Percentiles rank a stretch among this genome's conserved stretches.
These are phyloP conservation scores for Alouatta caraya DNA, from an alignment of 2,797 vertebrate genomes.

Conservation along the genomic window DNA sequence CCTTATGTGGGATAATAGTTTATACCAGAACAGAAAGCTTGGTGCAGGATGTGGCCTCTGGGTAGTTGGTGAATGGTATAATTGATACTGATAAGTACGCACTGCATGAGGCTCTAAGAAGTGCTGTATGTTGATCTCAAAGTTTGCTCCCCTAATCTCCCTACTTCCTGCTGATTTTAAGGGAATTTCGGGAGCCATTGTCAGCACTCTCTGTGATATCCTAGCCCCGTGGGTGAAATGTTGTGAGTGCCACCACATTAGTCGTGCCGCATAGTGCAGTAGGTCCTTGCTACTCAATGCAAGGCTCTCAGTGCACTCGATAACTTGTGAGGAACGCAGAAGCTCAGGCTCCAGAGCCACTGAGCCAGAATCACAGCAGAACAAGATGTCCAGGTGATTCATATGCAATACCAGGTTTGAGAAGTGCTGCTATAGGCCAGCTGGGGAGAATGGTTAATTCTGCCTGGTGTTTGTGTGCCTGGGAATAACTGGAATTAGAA, in stretches of 20 bases:
- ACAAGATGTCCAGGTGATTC: neutral
- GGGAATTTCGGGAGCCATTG: neutral
- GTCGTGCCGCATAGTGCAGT: neutral
- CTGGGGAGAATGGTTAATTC: neutral
- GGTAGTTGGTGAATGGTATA: neutral
- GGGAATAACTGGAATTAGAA: neutral
- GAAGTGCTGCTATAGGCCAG: neutral
- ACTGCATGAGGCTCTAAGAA: neutral
- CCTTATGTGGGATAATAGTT: neutral
- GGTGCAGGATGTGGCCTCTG: neutral
- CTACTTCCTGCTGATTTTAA: neutral
- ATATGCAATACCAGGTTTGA: neutral
- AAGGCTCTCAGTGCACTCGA: neutral
- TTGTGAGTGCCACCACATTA: neutral
- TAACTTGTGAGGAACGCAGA: neutral
- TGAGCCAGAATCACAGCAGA: neutral
- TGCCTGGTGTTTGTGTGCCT: neutral
- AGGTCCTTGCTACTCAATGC: neutral
- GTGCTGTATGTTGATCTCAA: neutral
- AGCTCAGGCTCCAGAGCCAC: neutral
- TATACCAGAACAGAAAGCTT: neutral
- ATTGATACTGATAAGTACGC: neutral
- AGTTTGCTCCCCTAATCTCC: neutral
- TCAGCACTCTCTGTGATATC: neutral
- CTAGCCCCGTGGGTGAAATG: neutral